A percentile compares a stretch with the other conserved stretches of the same genome.
Evolutionary conservation across 1,140 invertebrate genomes (phyloP).

Genomic region (Colletes latitarsis): DNA sequence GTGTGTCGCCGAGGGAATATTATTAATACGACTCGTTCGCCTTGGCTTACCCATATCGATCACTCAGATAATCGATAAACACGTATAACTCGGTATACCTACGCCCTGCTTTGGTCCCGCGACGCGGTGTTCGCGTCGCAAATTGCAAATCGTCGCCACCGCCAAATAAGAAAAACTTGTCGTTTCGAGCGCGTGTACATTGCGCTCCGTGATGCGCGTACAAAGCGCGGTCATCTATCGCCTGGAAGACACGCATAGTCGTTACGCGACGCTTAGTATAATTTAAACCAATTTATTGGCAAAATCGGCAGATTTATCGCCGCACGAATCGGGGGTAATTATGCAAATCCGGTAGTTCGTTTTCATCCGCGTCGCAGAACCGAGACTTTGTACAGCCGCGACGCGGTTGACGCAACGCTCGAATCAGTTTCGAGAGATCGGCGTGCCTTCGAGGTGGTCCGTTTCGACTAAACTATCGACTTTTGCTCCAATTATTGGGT

Average conservation of each 20-base stretch:
- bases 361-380: background rate
- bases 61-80: conserved; percentile 73
- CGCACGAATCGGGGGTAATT: background rate
- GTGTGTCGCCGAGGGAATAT: conserved; percentile 58
- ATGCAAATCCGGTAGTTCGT: conserved; percentile 21
- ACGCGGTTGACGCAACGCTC: background rate
- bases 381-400: background rate
- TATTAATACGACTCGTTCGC: conserved; percentile 75
- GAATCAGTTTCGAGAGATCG: too few species aligned
- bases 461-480: too few species aligned
- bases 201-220: conserved; percentile 15
- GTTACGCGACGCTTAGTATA: background rate
- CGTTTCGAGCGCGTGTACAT: conserved; percentile 1
- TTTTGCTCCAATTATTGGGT: too few species aligned
- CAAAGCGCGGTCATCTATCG: conserved; percentile 18
- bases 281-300: conserved; percentile 19
- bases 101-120: conserved; percentile 24
- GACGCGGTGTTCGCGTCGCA: conserved; percentile 15
- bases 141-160: conserved; percentile 41
- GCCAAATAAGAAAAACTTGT: conserved; percentile 46
- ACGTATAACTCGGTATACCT: conserved; percentile 46
- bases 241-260: background rate
- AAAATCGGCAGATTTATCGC: conserved; percentile 37
- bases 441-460: too few species aligned
- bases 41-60: conserved; percentile 77